phyloP scores from a whole-genome alignment of 1,140 invertebrate species.

The Drosophila ogumai region DNA sequence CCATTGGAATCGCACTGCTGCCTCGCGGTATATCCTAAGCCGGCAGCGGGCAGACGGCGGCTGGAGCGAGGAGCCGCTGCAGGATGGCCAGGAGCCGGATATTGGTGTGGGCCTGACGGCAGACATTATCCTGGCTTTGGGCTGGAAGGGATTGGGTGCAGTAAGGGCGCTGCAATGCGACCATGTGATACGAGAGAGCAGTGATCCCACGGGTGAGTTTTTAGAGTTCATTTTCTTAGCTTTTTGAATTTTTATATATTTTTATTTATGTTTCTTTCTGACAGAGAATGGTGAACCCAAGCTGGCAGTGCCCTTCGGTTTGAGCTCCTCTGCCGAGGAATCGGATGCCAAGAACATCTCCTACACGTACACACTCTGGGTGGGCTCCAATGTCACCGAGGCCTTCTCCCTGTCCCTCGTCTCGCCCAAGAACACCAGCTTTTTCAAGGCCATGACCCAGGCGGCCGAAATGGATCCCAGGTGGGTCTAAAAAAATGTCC shows the following conservation, averaged over 20 bases:
- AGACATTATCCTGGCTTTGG: constrained; percentile 90
- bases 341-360: constrained; percentile 89
- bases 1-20: constrained; percentile 91
- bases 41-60: constrained; percentile 91
- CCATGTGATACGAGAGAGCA: constrained; percentile 85
- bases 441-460: constrained; percentile 93
- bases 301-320: constrained; percentile 81
- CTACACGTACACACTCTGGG: constrained; percentile 94
- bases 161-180: constrained; percentile 90
- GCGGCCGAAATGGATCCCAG: constrained; percentile 91
- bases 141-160: constrained; percentile 88
- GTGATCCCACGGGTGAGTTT: constrained; percentile 73
- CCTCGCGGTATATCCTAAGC: constrained; percentile 89
- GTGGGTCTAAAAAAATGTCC: constrained; percentile 3
- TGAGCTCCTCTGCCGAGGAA: constrained; percentile 87
- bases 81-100: constrained; percentile 84
- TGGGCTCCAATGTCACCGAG: constrained; percentile 91
- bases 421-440: constrained; percentile 85
- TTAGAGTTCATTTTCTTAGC: no score
- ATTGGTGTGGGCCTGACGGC: constrained; percentile 89
- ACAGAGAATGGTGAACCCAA: constrained; percentile 83
- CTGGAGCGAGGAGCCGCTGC: constrained; percentile 88
- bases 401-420: constrained; percentile 76
- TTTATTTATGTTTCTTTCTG: background rate
- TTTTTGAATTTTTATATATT: no score